Evolutionary conservation across 2,797 vertebrate genomes (phyloP).

Genomic region (Typhlichthys subterraneus): DNA sequence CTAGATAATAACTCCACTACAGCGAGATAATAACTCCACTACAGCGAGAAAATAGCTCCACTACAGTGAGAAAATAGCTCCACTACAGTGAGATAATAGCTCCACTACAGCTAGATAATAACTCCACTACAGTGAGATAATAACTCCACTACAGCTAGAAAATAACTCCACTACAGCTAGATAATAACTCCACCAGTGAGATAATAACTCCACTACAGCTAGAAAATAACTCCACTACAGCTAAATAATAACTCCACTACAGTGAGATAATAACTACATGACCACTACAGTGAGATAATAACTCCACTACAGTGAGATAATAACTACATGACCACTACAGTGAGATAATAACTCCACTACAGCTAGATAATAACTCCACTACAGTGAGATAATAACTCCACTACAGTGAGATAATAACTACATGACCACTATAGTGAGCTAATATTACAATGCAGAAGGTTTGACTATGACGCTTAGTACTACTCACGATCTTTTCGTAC

Average conservation of each 20-base stretch:
- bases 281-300: background rate
- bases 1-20: background rate
- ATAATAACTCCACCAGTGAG: background rate
- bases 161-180: no score
- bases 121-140: background rate
- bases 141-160: no score
- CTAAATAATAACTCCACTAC: background rate
- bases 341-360: no score
- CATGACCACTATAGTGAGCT: background rate
- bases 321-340: background rate
- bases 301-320: accelerated
- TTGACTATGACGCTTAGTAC: background rate
- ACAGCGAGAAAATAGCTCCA: background rate
- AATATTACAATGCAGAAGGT: background rate
- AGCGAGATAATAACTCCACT: background rate
- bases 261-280: background rate
- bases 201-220: background rate
- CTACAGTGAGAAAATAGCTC: background rate
- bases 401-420: background rate
- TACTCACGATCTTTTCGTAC: slow-evolving; percentile 90
- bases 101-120: background rate
- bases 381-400: background rate
- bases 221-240: background rate
- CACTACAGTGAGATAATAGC: background rate
- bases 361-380: no score